phyloP scores from a whole-genome alignment of 2,113 vertebrate genomes.

The Solea solea region DNA sequence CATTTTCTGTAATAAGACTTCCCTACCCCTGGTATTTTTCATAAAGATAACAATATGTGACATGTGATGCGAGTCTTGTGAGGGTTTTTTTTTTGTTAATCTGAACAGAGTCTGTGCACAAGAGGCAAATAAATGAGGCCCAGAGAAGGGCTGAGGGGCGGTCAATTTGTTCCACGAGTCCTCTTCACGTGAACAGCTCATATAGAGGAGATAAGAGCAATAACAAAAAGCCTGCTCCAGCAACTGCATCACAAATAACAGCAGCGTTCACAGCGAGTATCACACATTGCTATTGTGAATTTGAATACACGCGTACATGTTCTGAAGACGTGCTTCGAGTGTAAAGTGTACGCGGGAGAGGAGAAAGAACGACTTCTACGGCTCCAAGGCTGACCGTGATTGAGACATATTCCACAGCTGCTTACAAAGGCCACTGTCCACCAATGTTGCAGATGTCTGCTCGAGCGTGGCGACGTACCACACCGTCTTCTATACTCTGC shows the following conservation, averaged over 20 bases:
- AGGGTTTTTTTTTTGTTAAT: background rate
- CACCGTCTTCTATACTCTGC: slow-evolving; percentile 6
- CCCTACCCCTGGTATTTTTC: no score
- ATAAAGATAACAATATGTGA: no score
- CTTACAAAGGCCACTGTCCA: slow-evolving; percentile 6
- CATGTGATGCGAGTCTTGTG: background rate
- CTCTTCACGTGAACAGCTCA: slow-evolving; percentile 30
- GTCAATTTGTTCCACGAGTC: background rate
- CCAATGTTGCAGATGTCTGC: background rate
- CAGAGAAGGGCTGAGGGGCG: background rate
- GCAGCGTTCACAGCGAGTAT: background rate
- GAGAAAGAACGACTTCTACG: no score
- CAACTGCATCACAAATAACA: slow-evolving; percentile 8
- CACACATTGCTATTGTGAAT: background rate
- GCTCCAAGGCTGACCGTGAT: no score
- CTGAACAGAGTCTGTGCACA: slow-evolving; percentile 1
- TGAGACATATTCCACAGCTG: no score
- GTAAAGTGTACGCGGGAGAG: no score
- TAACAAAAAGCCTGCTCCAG: slow-evolving; percentile 12
- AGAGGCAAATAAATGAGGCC: slow-evolving; percentile 14
- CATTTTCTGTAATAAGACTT: no score
- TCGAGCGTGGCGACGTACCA: background rate
- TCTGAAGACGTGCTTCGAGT: no score
- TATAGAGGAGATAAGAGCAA: slow-evolving; percentile 24
- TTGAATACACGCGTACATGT: background rate